phyloP scores from a whole-genome alignment of 2,113 vertebrate species.

The Mola mola region DNA sequence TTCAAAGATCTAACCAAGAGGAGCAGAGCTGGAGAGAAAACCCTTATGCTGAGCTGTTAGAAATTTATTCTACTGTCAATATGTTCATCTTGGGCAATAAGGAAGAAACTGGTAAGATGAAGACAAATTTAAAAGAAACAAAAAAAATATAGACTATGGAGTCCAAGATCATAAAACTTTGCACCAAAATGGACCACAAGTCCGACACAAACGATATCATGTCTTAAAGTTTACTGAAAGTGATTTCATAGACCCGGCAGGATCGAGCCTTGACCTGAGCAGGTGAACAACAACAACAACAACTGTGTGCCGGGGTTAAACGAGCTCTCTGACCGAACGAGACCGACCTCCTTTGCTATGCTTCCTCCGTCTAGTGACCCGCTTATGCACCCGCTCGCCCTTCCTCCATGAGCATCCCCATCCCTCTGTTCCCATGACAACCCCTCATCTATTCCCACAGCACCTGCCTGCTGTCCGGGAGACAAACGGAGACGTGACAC shows the following conservation, averaged over 20 bases:
- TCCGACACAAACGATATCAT: no score
- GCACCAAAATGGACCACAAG: no score
- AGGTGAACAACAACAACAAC: no score
- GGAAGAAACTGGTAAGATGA: not conserved
- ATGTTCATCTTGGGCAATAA: not conserved
- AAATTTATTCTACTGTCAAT: not conserved
- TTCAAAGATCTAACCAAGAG: no score
- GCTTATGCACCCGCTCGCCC: constrained; percentile 12
- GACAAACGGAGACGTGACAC: constrained; percentile 65
- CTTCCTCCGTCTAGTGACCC: constrained; percentile 40
- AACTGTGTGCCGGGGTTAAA: no score
- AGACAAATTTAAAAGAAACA: no score
- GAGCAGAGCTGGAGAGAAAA: no score
- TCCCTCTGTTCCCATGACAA: constrained; percentile 70
- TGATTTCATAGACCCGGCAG: no score
- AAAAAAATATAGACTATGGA: not conserved
- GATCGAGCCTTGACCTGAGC: no score
- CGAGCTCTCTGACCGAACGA: constrained; percentile 29
- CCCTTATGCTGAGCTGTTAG: no score
- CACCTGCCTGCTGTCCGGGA: constrained; percentile 73
- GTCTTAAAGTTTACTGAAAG: no score
- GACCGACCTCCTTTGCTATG: constrained; percentile 2
- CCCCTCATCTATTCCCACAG: constrained; percentile 62
- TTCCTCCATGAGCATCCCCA: constrained; percentile 36
- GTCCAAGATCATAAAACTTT: not conserved